Percentiles rank a stretch among this genome's conserved stretches.
phyloP scores from a whole-genome alignment of 2,797 vertebrate species.

The Macropus fuliginosus region DNA sequence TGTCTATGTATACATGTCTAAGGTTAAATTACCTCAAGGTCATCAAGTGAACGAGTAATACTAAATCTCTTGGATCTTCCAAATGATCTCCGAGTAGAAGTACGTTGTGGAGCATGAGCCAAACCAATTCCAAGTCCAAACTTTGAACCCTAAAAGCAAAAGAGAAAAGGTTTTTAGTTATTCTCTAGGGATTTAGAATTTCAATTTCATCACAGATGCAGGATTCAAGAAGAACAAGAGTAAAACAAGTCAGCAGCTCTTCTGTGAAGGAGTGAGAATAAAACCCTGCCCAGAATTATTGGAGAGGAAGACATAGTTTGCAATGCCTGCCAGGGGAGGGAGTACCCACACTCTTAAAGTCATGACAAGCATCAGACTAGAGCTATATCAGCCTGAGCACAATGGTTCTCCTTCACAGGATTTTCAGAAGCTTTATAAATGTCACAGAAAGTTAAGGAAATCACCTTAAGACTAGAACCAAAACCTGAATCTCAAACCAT shows the following conservation, averaged over 20 bases:
- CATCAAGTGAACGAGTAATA: slow-evolving; percentile 95
- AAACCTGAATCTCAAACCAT: background rate
- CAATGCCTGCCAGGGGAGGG: background rate
- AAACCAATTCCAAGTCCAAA: slow-evolving; percentile 90
- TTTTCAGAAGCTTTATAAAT: background rate
- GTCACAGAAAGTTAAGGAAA: background rate
- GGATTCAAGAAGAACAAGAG: background rate
- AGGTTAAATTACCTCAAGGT: slow-evolving; percentile 91
- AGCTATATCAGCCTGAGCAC: background rate
- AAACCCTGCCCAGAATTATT: background rate
- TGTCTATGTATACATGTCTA: background rate
- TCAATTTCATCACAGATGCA: background rate
- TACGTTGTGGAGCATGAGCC: slow-evolving; percentile 88
- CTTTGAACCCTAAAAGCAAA: slow-evolving; percentile 86
- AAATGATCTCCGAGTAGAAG: slow-evolving; percentile 91
- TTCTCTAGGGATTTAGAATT: background rate
- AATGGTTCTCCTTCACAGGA: background rate
- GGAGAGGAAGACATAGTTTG: background rate
- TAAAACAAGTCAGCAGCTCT: background rate
- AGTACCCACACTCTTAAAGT: background rate
- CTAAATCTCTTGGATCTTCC: slow-evolving; percentile 94
- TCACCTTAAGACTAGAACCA: background rate
- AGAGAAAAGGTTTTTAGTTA: slow-evolving; percentile 1
- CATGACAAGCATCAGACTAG: background rate
- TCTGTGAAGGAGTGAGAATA: background rate